Base-by-base conservation (phyloP, 2,797 vertebrate genomes). In the Champsocephalus gunnari region DNA sequence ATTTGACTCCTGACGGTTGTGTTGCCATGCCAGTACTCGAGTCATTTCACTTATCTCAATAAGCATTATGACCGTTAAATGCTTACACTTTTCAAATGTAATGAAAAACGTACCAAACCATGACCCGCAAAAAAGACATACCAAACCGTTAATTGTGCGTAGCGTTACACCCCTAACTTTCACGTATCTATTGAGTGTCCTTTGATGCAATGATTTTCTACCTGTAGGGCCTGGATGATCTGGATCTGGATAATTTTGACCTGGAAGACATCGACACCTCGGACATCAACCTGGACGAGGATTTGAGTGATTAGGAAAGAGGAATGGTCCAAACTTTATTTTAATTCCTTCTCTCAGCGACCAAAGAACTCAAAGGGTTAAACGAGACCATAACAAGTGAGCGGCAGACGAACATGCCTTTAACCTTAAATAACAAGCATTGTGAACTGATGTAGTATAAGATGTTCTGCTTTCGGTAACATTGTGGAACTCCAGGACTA, bases 211-310 rank as follows among this genome's bases (percentile, higher is more conserved):
- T 0, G 0, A 10, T 1, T 41, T 58, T 28, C 5, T 43, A 11
- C 13, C 49, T 69, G 16, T n/a, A 92, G 90, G 81, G 7, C 17
- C 92, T 98, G 85, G 94, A 97, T 58, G 97, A 98, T 81, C 94
- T 99, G 66, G 97, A 98, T 80, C 88, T 99, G 75, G 97, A 99
- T 93, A 97, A 95, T 89, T 93, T 98, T 87, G 97, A 99, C 69
- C 90, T 98, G 87, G 91, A 97, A 3, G 97, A 98, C 75, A 96
- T 97, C 44, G 97, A 99, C 85, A 96, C 96, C 75, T 91, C 96
- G 81, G 96, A 98, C 65, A 93, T 98, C 80, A 97, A 96, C 88
- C 91, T 98, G 75, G 98, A 99, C 70, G 97, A 99, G 48, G 97
- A 98, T 49, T 97, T 96, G 87, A 95, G 94, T 69, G 95, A 98